Evolutionary conservation across 1,140 invertebrate genomes (phyloP).

Genomic region (Heliothis subflexa): DNA sequence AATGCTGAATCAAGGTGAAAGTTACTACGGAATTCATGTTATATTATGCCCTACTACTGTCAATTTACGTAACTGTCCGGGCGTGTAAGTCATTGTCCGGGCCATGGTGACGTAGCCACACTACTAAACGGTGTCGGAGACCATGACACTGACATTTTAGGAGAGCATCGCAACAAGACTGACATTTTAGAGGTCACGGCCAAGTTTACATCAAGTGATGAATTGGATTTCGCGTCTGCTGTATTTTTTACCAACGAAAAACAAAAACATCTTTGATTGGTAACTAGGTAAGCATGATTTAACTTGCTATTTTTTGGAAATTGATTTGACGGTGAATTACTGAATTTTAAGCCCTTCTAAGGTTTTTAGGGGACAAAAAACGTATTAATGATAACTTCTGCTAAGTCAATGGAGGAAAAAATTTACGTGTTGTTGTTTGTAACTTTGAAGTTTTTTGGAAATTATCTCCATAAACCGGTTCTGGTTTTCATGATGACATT

Average conservation of each 20-base stretch:
- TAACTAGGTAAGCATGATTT: no score
- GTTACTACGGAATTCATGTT: background rate
- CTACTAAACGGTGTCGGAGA: background rate
- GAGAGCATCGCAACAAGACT: background rate
- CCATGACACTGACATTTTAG: slow-evolving; percentile 29
- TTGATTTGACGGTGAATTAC: no score
- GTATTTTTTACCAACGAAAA: no score
- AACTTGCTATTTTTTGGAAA: no score
- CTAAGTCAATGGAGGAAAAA: no score
- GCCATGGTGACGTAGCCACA: background rate
- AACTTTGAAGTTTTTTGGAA: background rate
- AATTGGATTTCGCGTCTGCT: background rate
- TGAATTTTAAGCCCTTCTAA: no score
- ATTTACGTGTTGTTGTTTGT: no score
- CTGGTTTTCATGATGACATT: background rate
- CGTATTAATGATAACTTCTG: no score
- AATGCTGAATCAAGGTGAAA: slow-evolving; percentile 19
- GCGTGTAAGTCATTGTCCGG: background rate
- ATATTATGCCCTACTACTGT: background rate
- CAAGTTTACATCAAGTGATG: slow-evolving; percentile 2
- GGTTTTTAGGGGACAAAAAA: no score
- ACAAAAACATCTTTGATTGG: no score
- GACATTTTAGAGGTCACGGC: background rate
- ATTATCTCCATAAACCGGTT: background rate
- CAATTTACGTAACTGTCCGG: background rate